Evolutionary conservation across 2,888 invertebrate species (phyloP).

Genomic region (Arge pagana): DNA sequence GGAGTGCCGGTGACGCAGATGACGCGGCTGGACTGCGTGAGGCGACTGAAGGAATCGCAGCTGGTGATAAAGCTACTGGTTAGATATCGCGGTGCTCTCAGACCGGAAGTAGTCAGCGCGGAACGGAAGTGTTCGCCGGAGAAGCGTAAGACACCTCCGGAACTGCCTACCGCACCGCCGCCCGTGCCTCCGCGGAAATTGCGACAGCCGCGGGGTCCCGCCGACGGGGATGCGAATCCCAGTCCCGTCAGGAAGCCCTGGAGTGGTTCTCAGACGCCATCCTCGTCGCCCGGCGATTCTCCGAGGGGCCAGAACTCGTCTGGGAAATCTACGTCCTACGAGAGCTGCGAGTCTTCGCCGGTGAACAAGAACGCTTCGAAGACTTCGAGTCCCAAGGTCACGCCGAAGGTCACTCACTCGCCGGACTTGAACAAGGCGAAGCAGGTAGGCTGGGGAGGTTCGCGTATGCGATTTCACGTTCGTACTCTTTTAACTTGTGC

Average conservation of each 20-base stretch:
- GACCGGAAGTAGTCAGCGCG: conserved; percentile 56
- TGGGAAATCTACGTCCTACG: conserved; percentile 41
- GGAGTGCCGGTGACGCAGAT: conserved; percentile 76
- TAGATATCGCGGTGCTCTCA: conserved; percentile 62
- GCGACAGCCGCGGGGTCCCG: conserved; percentile 51
- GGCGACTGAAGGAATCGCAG: conserved; percentile 82
- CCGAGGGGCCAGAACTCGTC: not conserved
- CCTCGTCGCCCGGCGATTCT: not conserved
- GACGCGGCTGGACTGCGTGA: conserved; percentile 86
- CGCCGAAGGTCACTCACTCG: conserved; percentile 36
- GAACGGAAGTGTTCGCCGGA: conserved; percentile 50
- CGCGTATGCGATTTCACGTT: not conserved
- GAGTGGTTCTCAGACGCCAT: conserved; percentile 36
- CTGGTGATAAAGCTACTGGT: conserved; percentile 79
- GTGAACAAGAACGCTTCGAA: conserved; percentile 26
- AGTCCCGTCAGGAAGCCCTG: conserved; percentile 45
- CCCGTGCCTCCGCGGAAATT: conserved; percentile 80
- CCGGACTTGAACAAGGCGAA: conserved; percentile 43
- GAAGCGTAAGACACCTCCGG: conserved; percentile 53
- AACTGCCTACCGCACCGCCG: conserved; percentile 61
- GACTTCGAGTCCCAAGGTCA: conserved; percentile 28
- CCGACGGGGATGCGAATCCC: conserved; percentile 53
- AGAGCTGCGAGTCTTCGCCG: conserved; percentile 41
- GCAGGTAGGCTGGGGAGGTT: conserved; percentile 36
- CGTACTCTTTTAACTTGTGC: not conserved